Evolutionary conservation across 2,888 invertebrate genomes (phyloP), one percentile per base, ranked within the genome.

Genomic region (Macrophya annulata): DNA sequence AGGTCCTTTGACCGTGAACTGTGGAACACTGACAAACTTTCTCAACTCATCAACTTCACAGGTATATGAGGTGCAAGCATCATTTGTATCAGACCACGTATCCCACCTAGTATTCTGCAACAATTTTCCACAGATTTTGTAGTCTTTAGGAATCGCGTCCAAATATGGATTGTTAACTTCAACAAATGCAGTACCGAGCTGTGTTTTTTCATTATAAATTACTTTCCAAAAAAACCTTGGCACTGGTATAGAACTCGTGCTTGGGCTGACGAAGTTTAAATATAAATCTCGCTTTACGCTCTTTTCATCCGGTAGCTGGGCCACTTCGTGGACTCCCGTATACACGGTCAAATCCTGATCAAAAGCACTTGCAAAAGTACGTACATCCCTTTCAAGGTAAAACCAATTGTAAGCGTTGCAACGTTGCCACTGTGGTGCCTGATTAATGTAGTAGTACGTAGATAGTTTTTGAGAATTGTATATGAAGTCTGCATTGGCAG

Each of bases 381-480:
- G 93, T 6, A 94, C 92, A 85, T 93, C 92, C 6, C 89, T 88
- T 92, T 96, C 96, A 21, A 95, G 90, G 0, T 88, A 88, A 65
- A 94, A 91, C 96, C 96, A 96, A 87, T 95, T 95, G 15, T 94
- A 94, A 0, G 92, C 94, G 89, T 96, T 96, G 89, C 96, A 95
- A 4, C 92, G 93, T 88, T 96, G 95, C 96, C 96, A 96, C 88
- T 96, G 96, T 0, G 96, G 96, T 1, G 95, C 95, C 0, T 94
- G 94, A 89, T 96, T 96, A 81, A 96, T 93, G 89, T 95, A 96
- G 91, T 95, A 95, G 92, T 96, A 96, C 0, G 95, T 95, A 0
- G 95, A 91, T 0, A 94, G 93, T 88, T 96, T 96, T 68, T 95
- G 95, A 10, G 94, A 92, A 0, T 95, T 95, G 88, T 94, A 96